Percentiles rank a stretch among this genome's conserved stretches.
Conservation (phyloP, 2,888 invertebrate species). For the Noctuana brunneofusca region DNA sequence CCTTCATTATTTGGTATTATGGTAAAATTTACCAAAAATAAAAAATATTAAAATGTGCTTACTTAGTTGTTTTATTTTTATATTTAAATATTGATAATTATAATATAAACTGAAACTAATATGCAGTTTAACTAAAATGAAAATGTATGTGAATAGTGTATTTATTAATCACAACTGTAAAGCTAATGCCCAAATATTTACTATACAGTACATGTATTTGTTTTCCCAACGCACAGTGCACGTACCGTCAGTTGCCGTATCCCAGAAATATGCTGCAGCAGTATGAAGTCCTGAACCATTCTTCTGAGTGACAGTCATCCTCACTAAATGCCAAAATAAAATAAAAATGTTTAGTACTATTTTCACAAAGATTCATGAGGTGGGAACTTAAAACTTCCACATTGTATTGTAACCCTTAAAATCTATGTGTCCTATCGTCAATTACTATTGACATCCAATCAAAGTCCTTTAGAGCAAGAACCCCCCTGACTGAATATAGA, state of each 20-base stretch:
- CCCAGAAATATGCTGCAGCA: constrained; percentile 93
- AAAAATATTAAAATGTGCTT: constrained; percentile 82
- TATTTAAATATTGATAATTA: too few species aligned
- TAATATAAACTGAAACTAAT: too few species aligned
- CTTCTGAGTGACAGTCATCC: constrained; percentile 92
- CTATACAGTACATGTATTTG: constrained; percentile 92
- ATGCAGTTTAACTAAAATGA: not conserved
- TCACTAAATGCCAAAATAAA: constrained; percentile 77
- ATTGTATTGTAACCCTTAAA: too few species aligned
- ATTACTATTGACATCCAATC: too few species aligned
- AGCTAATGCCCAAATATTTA: constrained; percentile 90
- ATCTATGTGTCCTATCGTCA: too few species aligned
- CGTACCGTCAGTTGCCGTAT: constrained; percentile 90
- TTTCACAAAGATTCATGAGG: too few species aligned
- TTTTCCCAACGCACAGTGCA: constrained; percentile 94
- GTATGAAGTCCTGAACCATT: constrained; percentile 92
- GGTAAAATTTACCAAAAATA: constrained; percentile 83
- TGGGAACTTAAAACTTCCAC: too few species aligned
- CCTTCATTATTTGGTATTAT: constrained; percentile 82
- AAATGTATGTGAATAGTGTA: not conserved
- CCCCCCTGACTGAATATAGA: too few species aligned
- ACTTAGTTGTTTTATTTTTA: constrained; percentile 60
- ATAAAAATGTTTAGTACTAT: constrained; percentile 35
- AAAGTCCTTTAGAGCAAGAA: too few species aligned
- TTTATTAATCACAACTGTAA: constrained; percentile 56